These are phyloP conservation scores for Drosophila mojavensis DNA, from an alignment of 1,140 invertebrate species.

Conservation along the genomic window DNA sequence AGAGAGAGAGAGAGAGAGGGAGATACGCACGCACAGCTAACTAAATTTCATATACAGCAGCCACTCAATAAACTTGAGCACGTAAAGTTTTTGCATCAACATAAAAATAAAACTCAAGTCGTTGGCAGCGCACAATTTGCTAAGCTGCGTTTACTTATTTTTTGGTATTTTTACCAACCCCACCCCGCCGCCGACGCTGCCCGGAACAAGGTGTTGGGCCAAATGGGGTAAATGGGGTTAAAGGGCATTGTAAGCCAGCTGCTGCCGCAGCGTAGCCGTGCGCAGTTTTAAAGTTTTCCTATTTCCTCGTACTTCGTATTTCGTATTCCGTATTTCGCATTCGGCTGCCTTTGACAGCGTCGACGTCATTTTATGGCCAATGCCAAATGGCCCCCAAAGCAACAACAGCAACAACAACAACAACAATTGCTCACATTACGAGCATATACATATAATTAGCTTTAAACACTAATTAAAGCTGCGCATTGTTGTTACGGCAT, in stretches of 20 bases:
- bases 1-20: neutral
- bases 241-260: slow-evolving; percentile 18
- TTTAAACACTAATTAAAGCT: slow-evolving; percentile 49
- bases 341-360: slow-evolving; percentile 38
- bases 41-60: slow-evolving; percentile 31
- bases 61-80: slow-evolving; percentile 63
- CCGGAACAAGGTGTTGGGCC: slow-evolving; percentile 5
- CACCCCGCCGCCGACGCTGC: too few relatives aligned
- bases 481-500: slow-evolving; percentile 35
- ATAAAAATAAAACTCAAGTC: slow-evolving; percentile 67
- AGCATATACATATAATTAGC: slow-evolving; percentile 38
- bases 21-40: slow-evolving; percentile 6
- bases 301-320: neutral
- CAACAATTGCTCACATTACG: slow-evolving; percentile 34
- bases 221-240: neutral
- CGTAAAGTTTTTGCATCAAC: slow-evolving; percentile 65
- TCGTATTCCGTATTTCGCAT: neutral
- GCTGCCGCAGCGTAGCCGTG: slow-evolving; percentile 12
- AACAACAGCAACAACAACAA: neutral
- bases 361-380: slow-evolving; percentile 30
- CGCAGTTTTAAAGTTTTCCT: slow-evolving; percentile 43
- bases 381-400: slow-evolving; percentile 15
- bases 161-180: slow-evolving; percentile 18
- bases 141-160: slow-evolving; percentile 58
- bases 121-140: slow-evolving; percentile 58